A percentile compares a stretch with the other conserved stretches of the same genome.
These are phyloP conservation scores for Alfaro cultratus DNA, from an alignment of 2,797 vertebrate genomes.

Conservation along the genomic window DNA sequence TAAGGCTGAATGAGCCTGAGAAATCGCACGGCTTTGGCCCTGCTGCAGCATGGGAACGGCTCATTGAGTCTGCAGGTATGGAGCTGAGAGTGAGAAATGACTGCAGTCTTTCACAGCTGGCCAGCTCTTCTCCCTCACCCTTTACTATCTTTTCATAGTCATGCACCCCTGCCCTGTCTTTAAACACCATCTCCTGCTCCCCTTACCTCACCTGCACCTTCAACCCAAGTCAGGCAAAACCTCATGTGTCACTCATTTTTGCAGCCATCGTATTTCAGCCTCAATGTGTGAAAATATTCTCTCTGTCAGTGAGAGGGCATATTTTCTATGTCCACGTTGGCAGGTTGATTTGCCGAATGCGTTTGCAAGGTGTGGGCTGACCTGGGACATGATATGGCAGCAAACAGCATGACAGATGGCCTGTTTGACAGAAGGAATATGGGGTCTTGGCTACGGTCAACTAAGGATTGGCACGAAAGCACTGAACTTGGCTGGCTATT, in stretches of 20 bases:
- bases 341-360: conserved; percentile 30
- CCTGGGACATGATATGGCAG: conserved; percentile 38
- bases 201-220: conserved; percentile 37
- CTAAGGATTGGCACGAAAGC: conserved; percentile 52
- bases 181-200: conserved; percentile 26
- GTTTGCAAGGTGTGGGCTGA: conserved; percentile 57
- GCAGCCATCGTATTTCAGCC: background rate
- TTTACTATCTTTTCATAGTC: conserved; percentile 44
- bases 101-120: conserved; percentile 73
- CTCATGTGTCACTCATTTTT: background rate
- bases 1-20: conserved; percentile 72
- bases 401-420: conserved; percentile 62
- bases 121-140: conserved; percentile 39
- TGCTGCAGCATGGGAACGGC: conserved; percentile 62
- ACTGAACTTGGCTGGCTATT: conserved; percentile 36
- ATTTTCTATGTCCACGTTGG: conserved; percentile 30
- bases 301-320: conserved; percentile 26
- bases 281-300: conserved; percentile 17
- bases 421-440: conserved; percentile 60
- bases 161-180: conserved; percentile 5
- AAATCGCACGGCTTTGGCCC: conserved; percentile 67
- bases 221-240: conserved; percentile 19
- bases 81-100: conserved; percentile 73
- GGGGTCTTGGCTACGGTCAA: conserved; percentile 38
- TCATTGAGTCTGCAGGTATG: conserved; percentile 77